Evolutionary conservation across 1,140 invertebrate species (phyloP), one percentile per base, ranked within the genome.

Genomic region (Pseudobourletiella spinata): DNA sequence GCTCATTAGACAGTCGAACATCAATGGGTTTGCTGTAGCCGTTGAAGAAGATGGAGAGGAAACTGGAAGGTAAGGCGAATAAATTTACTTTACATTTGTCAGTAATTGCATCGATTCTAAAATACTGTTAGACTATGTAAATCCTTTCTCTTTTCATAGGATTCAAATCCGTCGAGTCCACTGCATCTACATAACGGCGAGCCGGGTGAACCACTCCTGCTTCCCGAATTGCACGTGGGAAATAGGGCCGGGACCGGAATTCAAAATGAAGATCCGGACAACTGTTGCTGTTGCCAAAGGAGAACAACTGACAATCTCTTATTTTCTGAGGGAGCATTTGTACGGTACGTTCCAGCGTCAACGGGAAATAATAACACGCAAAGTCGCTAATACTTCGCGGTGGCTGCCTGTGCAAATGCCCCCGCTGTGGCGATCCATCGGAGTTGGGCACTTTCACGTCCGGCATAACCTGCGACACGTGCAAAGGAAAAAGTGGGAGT

Each of bases 161-260:
- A 8, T 46, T 46, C n/a, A 3, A 4, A 8, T 18, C 4, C 43
- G 43, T 20, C n/a, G 4, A 46, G 24, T 4, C 4, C 24, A 16
- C n/a, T 22, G 43, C 4, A 22, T 46, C 43, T 46, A 46, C 43
- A 6, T 18, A 22, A 46, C n/a, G 24, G 43, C 43, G 6, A 20
- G n/a, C 4, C 4, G 43, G 18, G 30, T 64, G 3, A 56, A 54
- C 28, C 57, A 64, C 35, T 64, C 63, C 1, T 64, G 63, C 24
- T 35, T 54, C 15, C 57, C 63, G 0, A 64, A 64, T 39, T 51
- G 44, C 25, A 30, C 26, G 3, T 59, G 57, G 57, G 26, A 8
- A 46, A 46, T 64, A 25, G 25, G 30, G 26, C 39, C 48, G 8
- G 50, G 29, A n/a, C 57, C 57, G 20, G 11, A 32, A 1, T 42